Base-by-base conservation (phyloP, 2,888 invertebrate genomes). In the Rosalia funebris region DNA sequence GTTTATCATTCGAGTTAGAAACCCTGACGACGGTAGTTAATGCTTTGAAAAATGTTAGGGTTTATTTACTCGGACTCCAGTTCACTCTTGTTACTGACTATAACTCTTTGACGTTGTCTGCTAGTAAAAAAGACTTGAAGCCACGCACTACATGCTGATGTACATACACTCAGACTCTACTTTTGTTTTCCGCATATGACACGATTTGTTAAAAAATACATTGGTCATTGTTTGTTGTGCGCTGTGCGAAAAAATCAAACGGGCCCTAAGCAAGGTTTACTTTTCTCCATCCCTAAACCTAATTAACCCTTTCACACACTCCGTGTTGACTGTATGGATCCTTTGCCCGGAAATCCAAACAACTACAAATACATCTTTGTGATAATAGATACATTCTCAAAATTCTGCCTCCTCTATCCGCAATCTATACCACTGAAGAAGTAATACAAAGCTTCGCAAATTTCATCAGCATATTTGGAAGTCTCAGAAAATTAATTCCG, bases 11-110 rank as follows among this genome's bases (percentile, higher is more conserved):
- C 44, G n/a, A 76, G 17, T 34, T 66, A 10, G 73, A 77, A 48
- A 60, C 66, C 3, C 60, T 77, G n/a, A n/a, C n/a, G 50, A 78
- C 76, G 0, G 62, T 76, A 1, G 63, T 75, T 0, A 73, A 63
- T 19, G 69, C 67, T 0, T 14, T 73, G 0, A 20, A 60, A 10
- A 57, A 71, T 47, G 71, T 74, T 52, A 63, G 69, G 9, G 62
- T 61, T 2, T 73, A 72, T 37, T 48, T 37, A 14, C 14, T 37
- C 4, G 37, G 37, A 37, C 37, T 37, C 5, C 3, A n/a, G 14
- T 37, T 37, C 10, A 37, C 37, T 3, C 14, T 37, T 3, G 14
- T 37, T 12, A 37, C n/a, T 4, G 37, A 37, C n/a, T 37, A n/a
- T 37, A 37, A 37, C 37, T 37, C 37, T n/a, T n/a, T 37, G 4